phyloP scores from a whole-genome alignment of 2,113 vertebrate genomes.

The Herpailurus yagouaroundi region DNA sequence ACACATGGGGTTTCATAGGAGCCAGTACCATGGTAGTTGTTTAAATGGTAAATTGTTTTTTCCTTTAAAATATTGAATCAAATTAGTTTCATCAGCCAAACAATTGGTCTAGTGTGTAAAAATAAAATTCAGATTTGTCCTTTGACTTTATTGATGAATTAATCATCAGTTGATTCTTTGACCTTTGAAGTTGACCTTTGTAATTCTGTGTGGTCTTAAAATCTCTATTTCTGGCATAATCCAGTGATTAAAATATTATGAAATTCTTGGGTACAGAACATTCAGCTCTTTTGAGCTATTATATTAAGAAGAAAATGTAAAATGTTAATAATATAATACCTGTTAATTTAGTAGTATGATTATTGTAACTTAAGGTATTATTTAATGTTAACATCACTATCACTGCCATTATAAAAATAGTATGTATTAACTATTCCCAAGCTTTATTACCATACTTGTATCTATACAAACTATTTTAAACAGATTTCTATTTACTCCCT shows the following conservation, averaged over 20 bases:
- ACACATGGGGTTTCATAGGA: not conserved
- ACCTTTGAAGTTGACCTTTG: not conserved
- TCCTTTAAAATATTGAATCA: not conserved
- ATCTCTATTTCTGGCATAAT: not conserved
- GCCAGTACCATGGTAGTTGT: not conserved
- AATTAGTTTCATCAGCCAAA: not conserved
- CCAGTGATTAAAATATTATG: not conserved
- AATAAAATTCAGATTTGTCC: not conserved
- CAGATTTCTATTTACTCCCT: not conserved
- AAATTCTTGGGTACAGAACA: not conserved
- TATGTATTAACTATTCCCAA: not conserved
- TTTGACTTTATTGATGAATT: conserved; percentile 20
- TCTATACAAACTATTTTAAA: not conserved
- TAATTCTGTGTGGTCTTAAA: not conserved
- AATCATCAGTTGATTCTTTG: not conserved
- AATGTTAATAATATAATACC: not conserved
- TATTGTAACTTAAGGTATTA: not conserved
- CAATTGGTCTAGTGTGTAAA: not conserved
- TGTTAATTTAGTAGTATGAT: conserved; percentile 9
- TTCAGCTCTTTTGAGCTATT: not conserved
- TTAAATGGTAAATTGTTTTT: not conserved
- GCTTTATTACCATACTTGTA: not conserved
- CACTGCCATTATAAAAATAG: conserved; percentile 4
- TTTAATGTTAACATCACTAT: not conserved
- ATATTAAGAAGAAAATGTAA: conserved; percentile 31